Conservation (phyloP, 2,888 invertebrate genomes). For the Hoplodrina blanda region DNA sequence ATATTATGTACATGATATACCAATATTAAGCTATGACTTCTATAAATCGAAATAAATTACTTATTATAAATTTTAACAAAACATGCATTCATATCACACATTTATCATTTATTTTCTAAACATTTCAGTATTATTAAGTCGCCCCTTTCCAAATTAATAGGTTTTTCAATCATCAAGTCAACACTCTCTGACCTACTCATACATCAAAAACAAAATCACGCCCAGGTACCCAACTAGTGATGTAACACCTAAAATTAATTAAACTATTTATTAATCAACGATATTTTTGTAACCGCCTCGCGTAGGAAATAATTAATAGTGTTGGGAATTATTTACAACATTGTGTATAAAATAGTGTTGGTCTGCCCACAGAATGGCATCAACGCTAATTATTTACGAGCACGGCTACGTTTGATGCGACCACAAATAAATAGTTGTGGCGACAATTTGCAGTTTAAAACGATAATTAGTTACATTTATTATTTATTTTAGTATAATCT, state of each 20-base stretch:
- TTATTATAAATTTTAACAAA: no score
- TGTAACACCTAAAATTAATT: constrained; percentile 47
- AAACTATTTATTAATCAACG: constrained; percentile 57
- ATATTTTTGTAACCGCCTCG: constrained; percentile 43
- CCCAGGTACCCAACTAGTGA: constrained; percentile 35
- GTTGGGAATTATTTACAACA: constrained; percentile 52
- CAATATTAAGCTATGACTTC: no score
- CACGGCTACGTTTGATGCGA: constrained; percentile 45
- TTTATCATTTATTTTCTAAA: no score
- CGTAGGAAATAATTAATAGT: constrained; percentile 51
- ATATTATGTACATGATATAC: no score
- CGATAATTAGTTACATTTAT: constrained; percentile 34
- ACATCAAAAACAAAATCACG: constrained; percentile 24
- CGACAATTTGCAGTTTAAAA: constrained; percentile 35
- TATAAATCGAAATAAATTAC: no score
- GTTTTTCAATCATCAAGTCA: constrained; percentile 2
- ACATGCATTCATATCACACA: no score
- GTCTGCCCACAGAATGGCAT: constrained; percentile 53
- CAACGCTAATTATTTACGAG: constrained; percentile 56
- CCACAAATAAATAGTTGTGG: constrained; percentile 27
- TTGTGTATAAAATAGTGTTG: constrained; percentile 47
- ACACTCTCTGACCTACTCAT: constrained; percentile 24
- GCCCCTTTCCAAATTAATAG: neutral
- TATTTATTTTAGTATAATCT: constrained; percentile 1
- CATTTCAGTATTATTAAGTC: no score